Evolutionary conservation across 2,113 vertebrate genomes (phyloP).

Genomic region (Mustelus asterias): DNA sequence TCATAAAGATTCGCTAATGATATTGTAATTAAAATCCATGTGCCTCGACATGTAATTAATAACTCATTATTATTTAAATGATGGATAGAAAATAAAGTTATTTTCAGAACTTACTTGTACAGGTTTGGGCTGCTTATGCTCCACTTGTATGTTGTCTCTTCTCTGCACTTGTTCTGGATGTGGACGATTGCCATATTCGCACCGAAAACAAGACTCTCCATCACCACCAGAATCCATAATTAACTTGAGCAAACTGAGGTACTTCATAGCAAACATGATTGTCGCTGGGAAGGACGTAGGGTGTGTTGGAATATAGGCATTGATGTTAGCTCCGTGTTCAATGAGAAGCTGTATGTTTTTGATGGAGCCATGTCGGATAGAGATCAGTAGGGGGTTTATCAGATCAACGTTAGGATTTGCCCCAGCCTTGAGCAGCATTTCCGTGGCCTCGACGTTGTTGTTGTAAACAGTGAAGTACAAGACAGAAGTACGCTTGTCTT

Average conservation of each 20-base stretch:
- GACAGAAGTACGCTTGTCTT: conserved; percentile 75
- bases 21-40: neutral
- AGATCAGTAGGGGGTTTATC: conserved; percentile 81
- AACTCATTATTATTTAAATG: neutral
- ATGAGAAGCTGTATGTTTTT: conserved; percentile 74
- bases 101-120: conserved; percentile 56
- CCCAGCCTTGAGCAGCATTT: conserved; percentile 71
- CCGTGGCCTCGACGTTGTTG: conserved; percentile 67
- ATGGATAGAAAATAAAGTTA: neutral
- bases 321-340: conserved; percentile 73
- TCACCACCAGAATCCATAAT: conserved; percentile 80
- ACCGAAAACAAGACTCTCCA: conserved; percentile 73
- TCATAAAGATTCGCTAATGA: neutral
- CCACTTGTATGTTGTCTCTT: conserved; percentile 43
- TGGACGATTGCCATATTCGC: conserved; percentile 61
- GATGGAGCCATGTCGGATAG: conserved; percentile 71
- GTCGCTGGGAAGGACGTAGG: conserved; percentile 77
- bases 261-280: conserved; percentile 75
- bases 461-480: conserved; percentile 83
- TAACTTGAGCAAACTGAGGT: conserved; percentile 71
- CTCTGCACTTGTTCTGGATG: conserved; percentile 62
- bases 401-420: conserved; percentile 81
- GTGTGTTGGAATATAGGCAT: conserved; percentile 65
- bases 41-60: neutral
- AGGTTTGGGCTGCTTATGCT: conserved; percentile 47